Evolutionary conservation across 2,797 vertebrate genomes (phyloP).

Genomic region (Danio albolineatus): DNA sequence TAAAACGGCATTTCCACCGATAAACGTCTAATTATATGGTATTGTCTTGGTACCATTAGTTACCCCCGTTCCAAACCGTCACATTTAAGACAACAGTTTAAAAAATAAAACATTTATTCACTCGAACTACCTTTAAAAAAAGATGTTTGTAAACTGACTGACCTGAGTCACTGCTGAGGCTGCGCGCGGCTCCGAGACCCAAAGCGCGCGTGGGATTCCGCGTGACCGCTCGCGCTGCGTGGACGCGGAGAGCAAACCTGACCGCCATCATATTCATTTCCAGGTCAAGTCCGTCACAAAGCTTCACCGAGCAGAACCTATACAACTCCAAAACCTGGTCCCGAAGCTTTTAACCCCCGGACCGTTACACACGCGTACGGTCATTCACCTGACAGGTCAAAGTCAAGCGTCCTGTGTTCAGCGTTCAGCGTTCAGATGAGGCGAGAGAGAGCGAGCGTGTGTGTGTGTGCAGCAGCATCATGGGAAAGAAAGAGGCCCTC

Average conservation of each 20-base stretch:
- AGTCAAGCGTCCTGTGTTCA: constrained; percentile 9
- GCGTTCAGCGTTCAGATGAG: not conserved
- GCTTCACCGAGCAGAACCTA: not conserved
- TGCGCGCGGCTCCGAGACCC: constrained; percentile 23
- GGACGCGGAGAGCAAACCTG: not conserved
- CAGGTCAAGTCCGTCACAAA: not conserved
- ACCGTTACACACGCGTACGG: constrained; percentile 15
- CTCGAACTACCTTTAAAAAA: not conserved
- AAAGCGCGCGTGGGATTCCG: not conserved
- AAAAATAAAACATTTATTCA: not conserved
- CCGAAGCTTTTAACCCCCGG: not conserved
- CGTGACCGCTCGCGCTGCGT: constrained; percentile 4
- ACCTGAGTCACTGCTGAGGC: constrained; percentile 51
- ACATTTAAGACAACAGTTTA: no score
- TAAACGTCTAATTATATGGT: not conserved
- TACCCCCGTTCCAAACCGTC: not conserved
- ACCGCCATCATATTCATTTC: constrained; percentile 1
- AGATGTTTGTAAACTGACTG: not conserved
- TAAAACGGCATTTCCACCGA: not conserved
- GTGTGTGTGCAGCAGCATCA: not conserved
- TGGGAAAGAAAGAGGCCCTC: not conserved
- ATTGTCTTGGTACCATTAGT: not conserved
- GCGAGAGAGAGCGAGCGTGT: not conserved
- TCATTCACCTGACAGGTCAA: constrained; percentile 53
- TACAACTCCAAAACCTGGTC: not conserved